These are phyloP conservation scores for Oophaga pumilio DNA, from an alignment of 2,113 vertebrate species.

Conservation along the genomic window DNA sequence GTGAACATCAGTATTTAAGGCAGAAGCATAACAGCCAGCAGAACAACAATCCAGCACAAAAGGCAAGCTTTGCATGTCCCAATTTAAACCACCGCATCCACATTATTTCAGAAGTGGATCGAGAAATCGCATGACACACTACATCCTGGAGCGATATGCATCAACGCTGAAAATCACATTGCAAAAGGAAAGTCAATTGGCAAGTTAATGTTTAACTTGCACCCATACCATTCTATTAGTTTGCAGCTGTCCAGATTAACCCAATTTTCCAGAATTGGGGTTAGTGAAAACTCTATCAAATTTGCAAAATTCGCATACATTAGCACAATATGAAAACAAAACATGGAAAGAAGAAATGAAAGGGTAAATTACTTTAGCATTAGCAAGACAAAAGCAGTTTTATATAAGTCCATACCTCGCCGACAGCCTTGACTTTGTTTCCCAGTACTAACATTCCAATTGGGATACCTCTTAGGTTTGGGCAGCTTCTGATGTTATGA, in stretches of 20 bases:
- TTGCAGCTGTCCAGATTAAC: background rate
- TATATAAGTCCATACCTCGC: conserved; percentile 97
- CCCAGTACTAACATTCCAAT: conserved; percentile 99
- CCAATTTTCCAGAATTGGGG: background rate
- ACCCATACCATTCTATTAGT: background rate
- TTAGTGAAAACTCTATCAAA: conserved; percentile 24
- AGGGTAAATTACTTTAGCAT: conserved; percentile 66
- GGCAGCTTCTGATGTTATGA: conserved; percentile 99
- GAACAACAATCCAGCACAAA: conserved; percentile 16
- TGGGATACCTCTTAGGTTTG: conserved; percentile 99
- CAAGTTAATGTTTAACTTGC: background rate
- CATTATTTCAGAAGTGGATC: conserved; percentile 66
- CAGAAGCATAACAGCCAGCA: background rate
- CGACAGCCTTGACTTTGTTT: conserved; percentile 99
- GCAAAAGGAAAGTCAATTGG: background rate
- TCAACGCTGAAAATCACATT: conserved; percentile 60
- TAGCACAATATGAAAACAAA: background rate
- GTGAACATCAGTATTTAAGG: conserved; percentile 20
- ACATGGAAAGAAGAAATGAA: conserved; percentile 63
- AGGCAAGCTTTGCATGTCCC: conserved; percentile 12
- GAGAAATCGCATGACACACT: conserved; percentile 99
- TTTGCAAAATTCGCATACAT: background rate
- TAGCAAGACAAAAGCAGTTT: conserved; percentile 71
- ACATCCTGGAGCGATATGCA: conserved; percentile 77
- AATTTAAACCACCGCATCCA: conserved; percentile 56